phyloP scores from a whole-genome alignment of 2,888 invertebrate genomes.

The Brenthis daphne region DNA sequence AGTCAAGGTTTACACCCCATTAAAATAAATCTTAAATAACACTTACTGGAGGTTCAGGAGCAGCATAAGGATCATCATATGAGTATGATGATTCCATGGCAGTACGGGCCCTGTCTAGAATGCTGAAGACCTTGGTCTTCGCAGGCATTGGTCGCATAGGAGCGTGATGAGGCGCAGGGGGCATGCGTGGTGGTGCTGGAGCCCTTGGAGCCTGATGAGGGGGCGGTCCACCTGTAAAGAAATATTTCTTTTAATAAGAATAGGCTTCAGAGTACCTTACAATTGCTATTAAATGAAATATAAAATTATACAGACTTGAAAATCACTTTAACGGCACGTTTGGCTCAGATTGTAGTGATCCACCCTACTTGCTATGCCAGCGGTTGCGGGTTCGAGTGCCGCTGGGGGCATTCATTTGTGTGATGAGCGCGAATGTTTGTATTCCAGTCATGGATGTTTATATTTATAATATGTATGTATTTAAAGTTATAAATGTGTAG shows the following conservation, averaged over 20 bases:
- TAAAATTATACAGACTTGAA: background rate
- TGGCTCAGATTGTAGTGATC: no score
- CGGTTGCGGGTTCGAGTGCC: no score
- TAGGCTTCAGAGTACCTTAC: background rate
- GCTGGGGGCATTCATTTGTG: no score
- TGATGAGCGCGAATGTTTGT: no score
- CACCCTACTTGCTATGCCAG: no score
- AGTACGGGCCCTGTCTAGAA: conserved; percentile 89
- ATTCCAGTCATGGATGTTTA: no score
- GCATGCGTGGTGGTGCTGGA: conserved; percentile 27
- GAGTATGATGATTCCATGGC: conserved; percentile 91
- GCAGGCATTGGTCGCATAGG: conserved; percentile 70
- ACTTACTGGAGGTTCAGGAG: conserved; percentile 62
- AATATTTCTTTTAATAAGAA: no score
- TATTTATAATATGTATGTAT: no score
- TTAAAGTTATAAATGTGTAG: no score
- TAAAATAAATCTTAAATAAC: background rate
- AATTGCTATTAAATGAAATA: background rate
- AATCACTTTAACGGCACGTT: no score
- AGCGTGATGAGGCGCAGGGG: conserved; percentile 42
- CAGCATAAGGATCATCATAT: conserved; percentile 74
- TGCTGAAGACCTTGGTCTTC: conserved; percentile 91
- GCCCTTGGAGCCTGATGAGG: background rate
- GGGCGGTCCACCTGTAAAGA: conserved; percentile 18
- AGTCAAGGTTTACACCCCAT: no score